Base-by-base conservation (phyloP, 2,797 vertebrate genomes). In the Chlorospingus semifuscus region DNA sequence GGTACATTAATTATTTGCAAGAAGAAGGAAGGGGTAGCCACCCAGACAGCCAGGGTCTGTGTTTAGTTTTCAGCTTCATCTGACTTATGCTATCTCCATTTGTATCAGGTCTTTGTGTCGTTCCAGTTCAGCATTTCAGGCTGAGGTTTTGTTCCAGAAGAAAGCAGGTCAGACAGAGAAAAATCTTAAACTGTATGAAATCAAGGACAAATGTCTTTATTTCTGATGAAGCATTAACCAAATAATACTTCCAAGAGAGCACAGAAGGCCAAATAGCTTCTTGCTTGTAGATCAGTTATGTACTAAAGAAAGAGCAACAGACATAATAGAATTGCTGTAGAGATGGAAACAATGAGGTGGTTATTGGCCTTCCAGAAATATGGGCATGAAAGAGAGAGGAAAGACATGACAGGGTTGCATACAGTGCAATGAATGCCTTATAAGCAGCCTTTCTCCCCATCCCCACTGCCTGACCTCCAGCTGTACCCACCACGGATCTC, bases 201-300 rank as follows among this genome's bases (percentile, higher is more conserved):
- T 80, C 27, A 86, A 85, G 29, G 49, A 80, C 36, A 42, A 42
- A 3, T 47, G 27, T 57, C 80, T 91, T 78, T 32, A 11, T 81
- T 85, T 91, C 90, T 89, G 78, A 93, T 88, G 83, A 85, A 95
- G 55, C 32, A 90, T 95, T 86, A 93, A 65, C 79, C 23, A 82
- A 90, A 82, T 68, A 79, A 74, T 50, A 8, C 34, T 82, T 97
- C 46, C 46, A 82, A 84, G 75, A 55, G 82, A 88, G 57, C 65
- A 88, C 23, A 34, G n/a, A 70, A 83, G 61, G 90, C 83, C 87
- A 96, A 95, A 97, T 80, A 77, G 13, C 53, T 90, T 94, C 89
- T 91, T 83, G 81, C 55, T 95, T 61, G 19, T 77, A 18, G 36
- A 70, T 95, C 70, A 83, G 65, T 94, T 84, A 91, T 82, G 27